A percentile compares a stretch with the other conserved stretches of the same genome.
Evolutionary conservation across 2,797 vertebrate genomes (phyloP).

Genomic region (Pangasius macronema): DNA sequence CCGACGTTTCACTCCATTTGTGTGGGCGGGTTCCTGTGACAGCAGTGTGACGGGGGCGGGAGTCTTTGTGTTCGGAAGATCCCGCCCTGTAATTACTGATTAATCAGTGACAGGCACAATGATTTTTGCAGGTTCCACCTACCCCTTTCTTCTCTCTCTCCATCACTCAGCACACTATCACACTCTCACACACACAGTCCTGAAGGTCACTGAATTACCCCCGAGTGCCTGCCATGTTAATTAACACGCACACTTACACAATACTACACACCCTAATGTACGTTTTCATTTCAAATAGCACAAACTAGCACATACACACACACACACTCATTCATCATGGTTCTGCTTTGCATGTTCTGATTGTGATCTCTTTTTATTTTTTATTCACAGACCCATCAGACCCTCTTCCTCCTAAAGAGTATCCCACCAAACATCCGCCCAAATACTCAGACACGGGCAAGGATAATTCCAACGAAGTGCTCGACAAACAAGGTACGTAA

Average conservation of each 20-base stretch:
- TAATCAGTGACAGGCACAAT: not conserved
- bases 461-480: constrained; percentile 74
- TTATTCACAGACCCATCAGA: constrained; percentile 82
- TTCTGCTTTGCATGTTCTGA: constrained; percentile 33
- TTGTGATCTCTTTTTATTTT: constrained; percentile 18
- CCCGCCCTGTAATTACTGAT: constrained; percentile 6
- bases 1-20: not conserved
- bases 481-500: constrained; percentile 71
- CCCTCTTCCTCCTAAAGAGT: constrained; percentile 80
- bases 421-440: constrained; percentile 84
- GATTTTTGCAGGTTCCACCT: not conserved
- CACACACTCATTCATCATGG: not conserved
- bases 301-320: constrained; percentile 8
- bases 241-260: not conserved
- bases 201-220: constrained; percentile 61
- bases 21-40: not conserved
- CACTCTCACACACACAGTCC: not conserved
- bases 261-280: constrained; percentile 15
- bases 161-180: not conserved
- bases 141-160: not conserved
- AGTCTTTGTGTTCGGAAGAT: constrained; percentile 1
- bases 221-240: not conserved
- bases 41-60: not conserved
- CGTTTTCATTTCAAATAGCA: constrained; percentile 39
- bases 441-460: constrained; percentile 83